Evolutionary conservation across 2,888 invertebrate species (phyloP), one percentile per base, ranked within the genome.

Genomic region (Lumbricus terrestris): DNA sequence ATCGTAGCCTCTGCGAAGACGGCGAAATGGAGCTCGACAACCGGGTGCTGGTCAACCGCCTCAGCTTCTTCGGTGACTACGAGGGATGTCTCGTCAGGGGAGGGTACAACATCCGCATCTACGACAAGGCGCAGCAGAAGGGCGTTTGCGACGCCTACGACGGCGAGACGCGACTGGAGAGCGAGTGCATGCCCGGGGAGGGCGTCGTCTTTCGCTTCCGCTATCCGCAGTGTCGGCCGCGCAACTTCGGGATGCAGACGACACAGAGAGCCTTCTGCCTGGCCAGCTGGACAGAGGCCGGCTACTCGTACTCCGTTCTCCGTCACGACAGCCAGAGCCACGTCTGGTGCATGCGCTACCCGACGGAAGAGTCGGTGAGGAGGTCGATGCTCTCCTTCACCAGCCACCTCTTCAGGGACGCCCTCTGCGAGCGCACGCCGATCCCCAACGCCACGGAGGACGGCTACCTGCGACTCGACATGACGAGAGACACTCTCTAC

Each of bases 271-370:
- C 88, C 18, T 42, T 91, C 34, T 92, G 92, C 69, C 82, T 92
- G 37, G 91, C 91, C 47, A 91, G 90, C 91, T 92, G 92, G 92
- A 69, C 42, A 69, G 69, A 90, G 6, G 91, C 89, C 29, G 82
- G 85, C 35, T 91, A 85, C 88, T 90, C 89, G 15, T 92, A 90
- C 88, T 82, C 88, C 82, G 38, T 92, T 13, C 33, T 92, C 37
- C 88, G 89, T 18, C 91, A 91, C 88, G 90, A 91, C 38, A 89
- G 83, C 29, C 38, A 38, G 37, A 82, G 37, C 29, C 91, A 91
- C 89, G 89, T 90, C 90, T 92, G 92, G 92, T 88, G 93, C 13
- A 40, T 92, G 35, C 89, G 92, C 20, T 88, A 89, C 33, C 91
- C 92, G 16, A 90, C 54, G 37, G 69, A 69, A 5, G 69, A 69